Conservation (phyloP, 2,797 vertebrate species). For the Neosilurus hyrtlii region DNA sequence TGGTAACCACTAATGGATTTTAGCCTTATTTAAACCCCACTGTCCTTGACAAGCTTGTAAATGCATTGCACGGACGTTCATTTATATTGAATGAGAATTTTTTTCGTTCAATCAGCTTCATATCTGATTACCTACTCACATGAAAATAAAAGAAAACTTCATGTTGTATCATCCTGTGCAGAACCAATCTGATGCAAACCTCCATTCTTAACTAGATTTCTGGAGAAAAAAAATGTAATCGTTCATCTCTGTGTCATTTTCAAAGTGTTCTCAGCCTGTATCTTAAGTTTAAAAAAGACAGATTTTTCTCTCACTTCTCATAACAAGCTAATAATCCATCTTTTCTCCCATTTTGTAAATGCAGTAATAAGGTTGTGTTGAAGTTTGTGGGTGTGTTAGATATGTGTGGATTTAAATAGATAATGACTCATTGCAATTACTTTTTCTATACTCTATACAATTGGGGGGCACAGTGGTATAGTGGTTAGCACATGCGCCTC, state of each 20-base stretch:
- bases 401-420: not conserved
- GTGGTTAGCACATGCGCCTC: too few species aligned
- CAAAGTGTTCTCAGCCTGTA: not conserved
- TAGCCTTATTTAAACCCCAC: not conserved
- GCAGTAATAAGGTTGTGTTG: not conserved
- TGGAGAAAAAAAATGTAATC: not conserved
- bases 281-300: not conserved
- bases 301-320: not conserved
- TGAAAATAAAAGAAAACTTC: not conserved
- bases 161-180: not conserved
- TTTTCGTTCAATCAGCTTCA: not conserved
- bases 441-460: not conserved
- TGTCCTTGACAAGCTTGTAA: not conserved
- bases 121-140: not conserved
- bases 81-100: not conserved
- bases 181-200: not conserved
- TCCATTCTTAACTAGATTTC: not conserved
- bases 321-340: not conserved
- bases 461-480: too few species aligned
- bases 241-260: not conserved
- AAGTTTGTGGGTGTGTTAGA: not conserved
- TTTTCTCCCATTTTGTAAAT: not conserved
- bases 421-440: not conserved
- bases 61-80: not conserved
- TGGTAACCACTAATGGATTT: not conserved